phyloP scores from a whole-genome alignment of 2,797 vertebrate species.

The Macropus fuliginosus region DNA sequence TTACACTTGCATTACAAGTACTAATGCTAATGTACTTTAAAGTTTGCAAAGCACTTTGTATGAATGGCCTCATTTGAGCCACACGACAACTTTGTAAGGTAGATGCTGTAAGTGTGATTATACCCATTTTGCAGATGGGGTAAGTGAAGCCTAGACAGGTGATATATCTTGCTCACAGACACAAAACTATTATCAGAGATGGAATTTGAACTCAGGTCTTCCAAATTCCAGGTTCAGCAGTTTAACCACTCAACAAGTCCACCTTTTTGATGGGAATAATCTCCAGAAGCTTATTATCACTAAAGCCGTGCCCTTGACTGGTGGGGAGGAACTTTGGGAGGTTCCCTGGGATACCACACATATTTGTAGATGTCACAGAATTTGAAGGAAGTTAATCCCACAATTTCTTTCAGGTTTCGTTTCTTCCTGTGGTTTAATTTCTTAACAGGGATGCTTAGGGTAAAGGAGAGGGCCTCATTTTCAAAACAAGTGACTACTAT shows the following conservation, averaged over 20 bases:
- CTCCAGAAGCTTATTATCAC: neutral
- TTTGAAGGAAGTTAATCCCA: constrained; percentile 24
- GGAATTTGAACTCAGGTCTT: neutral
- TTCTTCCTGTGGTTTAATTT: constrained; percentile 44
- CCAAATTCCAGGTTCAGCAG: neutral
- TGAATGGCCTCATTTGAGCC: neutral
- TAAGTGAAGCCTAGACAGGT: neutral
- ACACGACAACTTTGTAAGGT: neutral
- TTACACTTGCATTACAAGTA: neutral
- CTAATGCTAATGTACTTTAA: neutral
- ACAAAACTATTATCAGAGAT: neutral
- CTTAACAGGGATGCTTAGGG: constrained; percentile 32
- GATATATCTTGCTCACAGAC: neutral
- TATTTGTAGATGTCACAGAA: neutral
- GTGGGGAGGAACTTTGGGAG: neutral
- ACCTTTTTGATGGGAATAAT: neutral
- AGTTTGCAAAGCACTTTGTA: neutral
- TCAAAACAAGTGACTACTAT: constrained; percentile 61
- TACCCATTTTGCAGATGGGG: neutral
- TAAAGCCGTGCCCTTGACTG: neutral
- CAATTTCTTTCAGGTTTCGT: constrained; percentile 17
- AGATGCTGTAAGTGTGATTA: neutral
- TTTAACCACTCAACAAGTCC: neutral
- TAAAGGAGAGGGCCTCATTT: constrained; percentile 61
- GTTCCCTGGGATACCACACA: neutral